A percentile compares a stretch with the other conserved stretches of the same genome.
These are phyloP conservation scores for Mercenaria mercenaria DNA, from an alignment of 1,140 invertebrate species.

Conservation along the genomic window DNA sequence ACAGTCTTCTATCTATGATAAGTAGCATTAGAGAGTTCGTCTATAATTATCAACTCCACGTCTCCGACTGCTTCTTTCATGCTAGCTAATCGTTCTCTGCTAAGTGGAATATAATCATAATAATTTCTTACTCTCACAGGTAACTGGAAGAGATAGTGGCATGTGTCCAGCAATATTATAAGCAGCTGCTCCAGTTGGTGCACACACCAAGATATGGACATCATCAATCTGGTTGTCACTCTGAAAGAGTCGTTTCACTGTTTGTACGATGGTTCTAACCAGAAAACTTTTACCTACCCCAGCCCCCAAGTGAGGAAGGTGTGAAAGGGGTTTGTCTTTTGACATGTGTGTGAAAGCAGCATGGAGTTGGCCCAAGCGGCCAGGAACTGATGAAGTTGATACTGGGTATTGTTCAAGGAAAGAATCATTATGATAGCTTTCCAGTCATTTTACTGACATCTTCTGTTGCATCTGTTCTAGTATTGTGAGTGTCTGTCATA, in stretches of 20 bases:
- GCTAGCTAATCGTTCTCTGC: slow-evolving; percentile 29
- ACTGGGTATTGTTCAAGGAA: slow-evolving; percentile 12
- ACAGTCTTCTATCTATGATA: slow-evolving; percentile 28
- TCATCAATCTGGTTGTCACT: slow-evolving; percentile 33
- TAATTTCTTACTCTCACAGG: slow-evolving; percentile 7
- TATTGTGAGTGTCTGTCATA: slow-evolving; percentile 35
- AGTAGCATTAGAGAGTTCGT: slow-evolving; percentile 31
- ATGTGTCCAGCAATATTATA: slow-evolving; percentile 41
- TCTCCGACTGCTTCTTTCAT: slow-evolving; percentile 16
- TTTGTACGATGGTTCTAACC: slow-evolving; percentile 29
- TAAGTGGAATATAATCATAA: slow-evolving; percentile 29
- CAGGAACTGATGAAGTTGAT: slow-evolving; percentile 36
- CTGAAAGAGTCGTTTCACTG: slow-evolving; percentile 39
- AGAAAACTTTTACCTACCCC: slow-evolving; percentile 37
- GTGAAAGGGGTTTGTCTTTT: slow-evolving; percentile 40
- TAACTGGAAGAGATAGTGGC: slow-evolving; percentile 23
- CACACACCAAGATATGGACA: slow-evolving; percentile 40
- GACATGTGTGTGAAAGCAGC: slow-evolving; percentile 7
- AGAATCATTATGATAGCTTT: slow-evolving; percentile 27
- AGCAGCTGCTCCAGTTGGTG: slow-evolving; percentile 33
- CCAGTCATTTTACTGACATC: slow-evolving; percentile 36
- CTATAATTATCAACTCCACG: slow-evolving; percentile 18
- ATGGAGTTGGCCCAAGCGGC: slow-evolving; percentile 23
- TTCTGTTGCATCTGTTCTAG: slow-evolving; percentile 41
- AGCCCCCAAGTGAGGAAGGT: slow-evolving; percentile 25